Percentiles rank a stretch among this genome's conserved stretches.
phyloP scores from a whole-genome alignment of 2,797 vertebrate genomes.

The Hoplostethus mediterraneus region DNA sequence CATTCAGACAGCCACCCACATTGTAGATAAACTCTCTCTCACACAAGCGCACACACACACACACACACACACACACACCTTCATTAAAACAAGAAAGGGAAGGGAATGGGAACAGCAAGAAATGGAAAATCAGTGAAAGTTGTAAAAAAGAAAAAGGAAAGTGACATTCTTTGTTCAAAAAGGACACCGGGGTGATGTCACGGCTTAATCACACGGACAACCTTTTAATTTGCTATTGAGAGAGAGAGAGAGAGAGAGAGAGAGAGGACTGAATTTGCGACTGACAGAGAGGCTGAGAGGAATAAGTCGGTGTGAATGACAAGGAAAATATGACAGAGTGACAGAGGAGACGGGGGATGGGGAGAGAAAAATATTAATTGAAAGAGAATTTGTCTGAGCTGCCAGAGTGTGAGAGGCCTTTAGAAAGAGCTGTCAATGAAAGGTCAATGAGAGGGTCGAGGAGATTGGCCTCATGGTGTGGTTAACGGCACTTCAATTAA shows the following conservation, averaged over 20 bases:
- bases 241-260: not conserved
- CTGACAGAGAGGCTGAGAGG: not conserved
- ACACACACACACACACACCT: not conserved
- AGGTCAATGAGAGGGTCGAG: slow-evolving; percentile 4
- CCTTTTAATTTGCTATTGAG: not conserved
- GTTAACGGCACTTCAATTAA: not conserved
- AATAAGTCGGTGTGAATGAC: not conserved
- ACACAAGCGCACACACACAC: not conserved
- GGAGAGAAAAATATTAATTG: slow-evolving; percentile 2
- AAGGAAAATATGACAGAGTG: not conserved
- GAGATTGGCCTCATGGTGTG: not conserved
- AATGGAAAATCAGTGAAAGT: not conserved
- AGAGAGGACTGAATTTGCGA: not conserved
- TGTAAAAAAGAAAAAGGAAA: not conserved
- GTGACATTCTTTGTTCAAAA: slow-evolving; percentile 19
- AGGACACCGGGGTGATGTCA: not conserved
- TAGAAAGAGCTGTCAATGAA: slow-evolving; percentile 4
- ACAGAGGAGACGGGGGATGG: not conserved
- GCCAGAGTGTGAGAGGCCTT: slow-evolving; percentile 2
- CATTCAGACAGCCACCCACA: too few relatives aligned
- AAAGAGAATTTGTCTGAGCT: not conserved
- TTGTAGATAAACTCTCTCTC: not conserved
- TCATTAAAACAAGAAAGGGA: too few relatives aligned
- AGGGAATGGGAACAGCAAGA: not conserved
- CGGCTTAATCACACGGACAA: not conserved